phyloP scores from a whole-genome alignment of 1,140 invertebrate species.

The Paraescarpia echinospica region DNA sequence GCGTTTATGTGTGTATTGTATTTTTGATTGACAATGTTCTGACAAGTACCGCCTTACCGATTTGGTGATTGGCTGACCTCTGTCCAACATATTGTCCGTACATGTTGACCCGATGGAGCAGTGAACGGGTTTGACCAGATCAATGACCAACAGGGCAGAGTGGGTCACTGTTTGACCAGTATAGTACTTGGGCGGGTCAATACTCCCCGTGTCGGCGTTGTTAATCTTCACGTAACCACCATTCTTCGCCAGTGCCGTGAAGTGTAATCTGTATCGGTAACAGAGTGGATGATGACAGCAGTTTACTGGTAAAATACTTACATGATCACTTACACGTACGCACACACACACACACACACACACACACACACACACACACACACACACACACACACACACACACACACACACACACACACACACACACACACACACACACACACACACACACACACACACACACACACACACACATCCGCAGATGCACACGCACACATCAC shows the following conservation, averaged over 20 bases:
- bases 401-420: too few relatives aligned
- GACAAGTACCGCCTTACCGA: not conserved
- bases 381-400: too few relatives aligned
- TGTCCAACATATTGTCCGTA: not conserved
- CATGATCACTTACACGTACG: too few relatives aligned
- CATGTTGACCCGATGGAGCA: not conserved
- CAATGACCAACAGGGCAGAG: not conserved
- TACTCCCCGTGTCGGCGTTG: not conserved
- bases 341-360: too few relatives aligned
- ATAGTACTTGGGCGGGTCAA: constrained; percentile 10
- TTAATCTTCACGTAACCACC: constrained; percentile 13
- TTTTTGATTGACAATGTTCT: not conserved
- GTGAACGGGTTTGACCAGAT: not conserved
- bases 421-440: too few relatives aligned
- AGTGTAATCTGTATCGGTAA: not conserved
- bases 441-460: too few relatives aligned
- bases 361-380: too few relatives aligned
- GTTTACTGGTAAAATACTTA: too few relatives aligned
- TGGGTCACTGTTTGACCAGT: not conserved
- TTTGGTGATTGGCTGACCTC: constrained; percentile 5
- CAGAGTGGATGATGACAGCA: not conserved
- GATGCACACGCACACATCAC: too few relatives aligned
- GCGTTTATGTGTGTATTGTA: too few relatives aligned
- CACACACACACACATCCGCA: too few relatives aligned
- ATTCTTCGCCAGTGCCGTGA: not conserved